phyloP scores from a whole-genome alignment of 2,797 vertebrate genomes.

The Epinephelus awoara region DNA sequence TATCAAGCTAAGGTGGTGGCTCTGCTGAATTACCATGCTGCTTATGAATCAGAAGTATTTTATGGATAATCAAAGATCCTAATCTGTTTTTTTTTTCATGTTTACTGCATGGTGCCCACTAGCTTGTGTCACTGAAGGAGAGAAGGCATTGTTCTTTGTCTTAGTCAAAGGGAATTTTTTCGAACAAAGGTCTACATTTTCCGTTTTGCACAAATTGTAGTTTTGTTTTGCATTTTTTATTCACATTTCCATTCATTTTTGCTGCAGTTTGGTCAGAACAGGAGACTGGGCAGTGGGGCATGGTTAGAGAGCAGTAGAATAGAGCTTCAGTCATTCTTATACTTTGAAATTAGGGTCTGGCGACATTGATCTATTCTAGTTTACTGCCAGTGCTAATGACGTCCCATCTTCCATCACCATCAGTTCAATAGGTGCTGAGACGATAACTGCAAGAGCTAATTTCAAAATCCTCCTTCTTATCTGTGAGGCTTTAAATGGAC shows the following conservation, averaged over 20 bases:
- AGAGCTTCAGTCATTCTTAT: not conserved
- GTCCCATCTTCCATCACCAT: not conserved
- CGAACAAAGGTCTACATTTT: not conserved
- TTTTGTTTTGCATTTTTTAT: not conserved
- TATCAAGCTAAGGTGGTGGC: constrained; percentile 1
- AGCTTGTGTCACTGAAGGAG: not conserved
- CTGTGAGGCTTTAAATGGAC: too few relatives aligned
- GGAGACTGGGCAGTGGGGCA: not conserved
- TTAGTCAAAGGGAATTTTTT: constrained; percentile 12
- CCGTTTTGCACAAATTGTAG: not conserved
- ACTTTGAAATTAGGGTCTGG: not conserved
- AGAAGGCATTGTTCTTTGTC: not conserved
- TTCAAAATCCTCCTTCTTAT: too few relatives aligned
- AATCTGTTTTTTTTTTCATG: not conserved
- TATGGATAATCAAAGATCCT: not conserved
- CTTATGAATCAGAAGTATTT: not conserved
- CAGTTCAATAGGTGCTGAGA: too few relatives aligned
- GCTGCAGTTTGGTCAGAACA: not conserved
- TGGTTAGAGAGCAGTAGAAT: not conserved
- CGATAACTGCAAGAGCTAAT: too few relatives aligned
- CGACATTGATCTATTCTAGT: not conserved
- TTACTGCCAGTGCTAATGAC: not conserved
- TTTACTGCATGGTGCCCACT: constrained; percentile 6
- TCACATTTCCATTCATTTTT: not conserved
- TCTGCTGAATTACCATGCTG: not conserved